These are phyloP conservation scores for Papilio polytes DNA, from an alignment of 1,140 invertebrate species.

Conservation along the genomic window DNA sequence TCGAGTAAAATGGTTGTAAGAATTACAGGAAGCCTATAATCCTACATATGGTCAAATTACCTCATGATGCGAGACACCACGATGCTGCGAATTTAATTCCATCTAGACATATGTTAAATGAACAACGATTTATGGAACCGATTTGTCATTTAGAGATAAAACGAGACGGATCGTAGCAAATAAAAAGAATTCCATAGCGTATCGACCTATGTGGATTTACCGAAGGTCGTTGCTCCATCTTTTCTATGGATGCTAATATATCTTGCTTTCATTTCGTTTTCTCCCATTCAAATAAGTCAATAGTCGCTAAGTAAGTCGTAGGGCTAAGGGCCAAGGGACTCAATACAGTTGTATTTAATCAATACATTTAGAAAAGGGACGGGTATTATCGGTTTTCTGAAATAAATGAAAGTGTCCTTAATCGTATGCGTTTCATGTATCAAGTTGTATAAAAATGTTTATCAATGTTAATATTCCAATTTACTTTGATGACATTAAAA, in stretches of 20 bases:
- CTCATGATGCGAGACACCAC: not conserved
- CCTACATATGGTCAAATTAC: not conserved
- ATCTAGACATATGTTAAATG: not conserved
- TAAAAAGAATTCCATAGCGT: not conserved
- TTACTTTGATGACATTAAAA: too few species aligned
- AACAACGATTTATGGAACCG: not conserved
- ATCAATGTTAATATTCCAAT: too few species aligned
- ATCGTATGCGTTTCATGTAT: not conserved
- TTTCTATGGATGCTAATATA: constrained; percentile 8
- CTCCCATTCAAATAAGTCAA: not conserved
- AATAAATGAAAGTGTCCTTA: not conserved
- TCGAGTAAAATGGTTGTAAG: too few species aligned
- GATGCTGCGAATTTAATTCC: not conserved
- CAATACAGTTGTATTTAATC: not conserved
- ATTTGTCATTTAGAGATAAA: not conserved
- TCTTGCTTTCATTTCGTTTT: not conserved
- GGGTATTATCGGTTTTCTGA: not conserved
- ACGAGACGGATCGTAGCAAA: not conserved
- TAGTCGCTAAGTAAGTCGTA: not conserved
- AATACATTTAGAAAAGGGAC: not conserved
- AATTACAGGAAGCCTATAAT: too few species aligned
- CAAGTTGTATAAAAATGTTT: not conserved
- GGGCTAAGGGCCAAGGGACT: not conserved
- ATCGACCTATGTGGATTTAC: constrained; percentile 1
- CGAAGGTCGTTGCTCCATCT: not conserved